Evolutionary conservation across 2,888 invertebrate genomes (phyloP).

Genomic region (Hipparchia sbordonii): DNA sequence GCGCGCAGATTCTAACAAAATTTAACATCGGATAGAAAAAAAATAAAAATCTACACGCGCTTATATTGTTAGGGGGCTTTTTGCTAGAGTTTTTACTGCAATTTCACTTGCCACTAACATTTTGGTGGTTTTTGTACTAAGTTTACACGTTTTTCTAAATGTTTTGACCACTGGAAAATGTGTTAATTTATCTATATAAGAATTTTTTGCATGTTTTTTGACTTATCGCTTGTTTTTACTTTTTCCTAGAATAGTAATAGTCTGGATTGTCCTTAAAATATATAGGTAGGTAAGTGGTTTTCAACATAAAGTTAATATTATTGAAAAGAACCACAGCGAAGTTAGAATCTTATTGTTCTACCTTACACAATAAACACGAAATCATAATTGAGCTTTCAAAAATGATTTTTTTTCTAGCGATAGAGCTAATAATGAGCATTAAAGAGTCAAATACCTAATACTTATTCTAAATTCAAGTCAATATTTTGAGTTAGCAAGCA

Average conservation of each 20-base stretch:
- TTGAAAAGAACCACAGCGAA: too few relatives aligned
- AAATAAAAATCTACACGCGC: conserved; percentile 53
- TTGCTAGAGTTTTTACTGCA: conserved; percentile 72
- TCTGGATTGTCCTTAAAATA: neutral
- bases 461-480: neutral
- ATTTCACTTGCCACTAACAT: conserved; percentile 68
- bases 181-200: conserved; percentile 31
- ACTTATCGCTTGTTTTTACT: neutral
- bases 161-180: conserved; percentile 44
- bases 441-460: neutral
- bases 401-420: too few relatives aligned
- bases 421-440: too few relatives aligned
- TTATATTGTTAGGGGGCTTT: conserved; percentile 65
- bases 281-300: too few relatives aligned
- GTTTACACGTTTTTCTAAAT: conserved; percentile 58
- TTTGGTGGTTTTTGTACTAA: conserved; percentile 62
- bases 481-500: neutral
- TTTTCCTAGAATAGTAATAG: neutral
- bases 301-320: too few relatives aligned
- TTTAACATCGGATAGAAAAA: conserved; percentile 50
- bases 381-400: too few relatives aligned
- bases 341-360: too few relatives aligned
- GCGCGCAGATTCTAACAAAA: conserved; percentile 73
- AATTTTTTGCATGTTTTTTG: conserved; percentile 15
- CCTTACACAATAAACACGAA: too few relatives aligned